Evolutionary conservation across 2,113 vertebrate species (phyloP).

Genomic region (Trachemys scripta): DNA sequence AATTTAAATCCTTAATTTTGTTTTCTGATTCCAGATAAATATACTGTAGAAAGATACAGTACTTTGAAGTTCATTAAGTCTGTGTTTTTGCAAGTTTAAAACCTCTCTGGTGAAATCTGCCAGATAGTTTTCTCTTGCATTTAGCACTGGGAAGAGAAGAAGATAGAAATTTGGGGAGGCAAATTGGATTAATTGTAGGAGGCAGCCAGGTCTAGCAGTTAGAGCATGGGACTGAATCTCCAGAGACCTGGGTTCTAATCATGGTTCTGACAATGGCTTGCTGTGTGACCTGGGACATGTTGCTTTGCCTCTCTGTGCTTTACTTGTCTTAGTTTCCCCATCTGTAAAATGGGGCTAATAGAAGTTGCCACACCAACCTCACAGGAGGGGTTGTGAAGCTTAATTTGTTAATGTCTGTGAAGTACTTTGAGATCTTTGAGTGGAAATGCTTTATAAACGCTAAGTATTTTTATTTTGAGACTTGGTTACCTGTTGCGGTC

Average conservation of each 20-base stretch:
- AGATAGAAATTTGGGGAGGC: background rate
- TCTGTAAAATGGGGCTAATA: background rate
- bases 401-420: background rate
- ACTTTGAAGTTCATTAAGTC: background rate
- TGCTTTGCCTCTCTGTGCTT: background rate
- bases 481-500: background rate
- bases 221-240: background rate
- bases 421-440: background rate
- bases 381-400: background rate
- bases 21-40: background rate
- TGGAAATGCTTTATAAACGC: background rate
- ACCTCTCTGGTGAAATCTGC: background rate
- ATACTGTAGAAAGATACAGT: background rate
- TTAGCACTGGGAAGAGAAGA: background rate
- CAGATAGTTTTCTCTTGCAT: background rate
- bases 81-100: background rate
- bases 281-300: background rate
- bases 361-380: background rate
- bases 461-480: background rate
- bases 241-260: background rate
- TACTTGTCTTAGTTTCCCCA: background rate
- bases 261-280: background rate
- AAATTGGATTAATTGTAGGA: background rate
- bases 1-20: background rate
- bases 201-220: background rate